Evolutionary conservation across 2,888 invertebrate genomes (phyloP).

Genomic region (Spilarctia lutea): DNA sequence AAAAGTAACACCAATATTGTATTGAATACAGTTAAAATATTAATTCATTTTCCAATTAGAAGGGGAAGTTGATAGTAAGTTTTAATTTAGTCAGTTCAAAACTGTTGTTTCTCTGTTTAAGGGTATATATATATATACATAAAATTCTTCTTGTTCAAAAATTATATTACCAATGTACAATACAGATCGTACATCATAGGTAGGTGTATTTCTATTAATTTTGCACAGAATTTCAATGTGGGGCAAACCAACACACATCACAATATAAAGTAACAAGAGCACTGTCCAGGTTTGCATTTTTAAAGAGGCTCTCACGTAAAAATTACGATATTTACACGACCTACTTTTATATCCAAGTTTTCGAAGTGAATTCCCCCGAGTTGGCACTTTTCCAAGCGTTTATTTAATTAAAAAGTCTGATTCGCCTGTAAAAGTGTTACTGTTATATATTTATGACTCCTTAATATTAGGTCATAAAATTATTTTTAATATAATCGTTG

Average conservation of each 20-base stretch:
- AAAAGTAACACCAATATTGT: not conserved
- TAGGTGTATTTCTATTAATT: not conserved
- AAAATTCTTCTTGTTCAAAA: not conserved
- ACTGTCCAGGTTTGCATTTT: conserved; percentile 32
- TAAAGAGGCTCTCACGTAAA: conserved; percentile 41
- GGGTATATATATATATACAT: not conserved
- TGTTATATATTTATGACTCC: conserved; percentile 15
- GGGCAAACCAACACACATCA: not conserved
- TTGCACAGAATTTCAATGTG: too few relatives aligned
- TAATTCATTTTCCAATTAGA: too few relatives aligned
- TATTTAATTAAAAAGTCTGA: conserved; percentile 54
- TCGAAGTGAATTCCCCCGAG: conserved; percentile 38
- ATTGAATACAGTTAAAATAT: not conserved
- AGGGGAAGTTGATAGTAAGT: too few relatives aligned
- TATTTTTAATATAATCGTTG: not conserved
- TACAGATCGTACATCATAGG: not conserved
- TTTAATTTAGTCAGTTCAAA: too few relatives aligned
- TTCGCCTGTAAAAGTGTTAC: conserved; percentile 36
- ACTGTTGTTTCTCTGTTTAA: not conserved
- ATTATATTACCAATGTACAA: not conserved
- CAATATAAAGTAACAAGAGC: conserved; percentile 29
- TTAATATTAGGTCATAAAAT: conserved; percentile 3
- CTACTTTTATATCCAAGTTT: conserved; percentile 50
- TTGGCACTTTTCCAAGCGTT: conserved; percentile 48
- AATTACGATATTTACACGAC: conserved; percentile 50